Base-by-base conservation (phyloP, 2,888 invertebrate species). In the Drosophila tanythrix region DNA sequence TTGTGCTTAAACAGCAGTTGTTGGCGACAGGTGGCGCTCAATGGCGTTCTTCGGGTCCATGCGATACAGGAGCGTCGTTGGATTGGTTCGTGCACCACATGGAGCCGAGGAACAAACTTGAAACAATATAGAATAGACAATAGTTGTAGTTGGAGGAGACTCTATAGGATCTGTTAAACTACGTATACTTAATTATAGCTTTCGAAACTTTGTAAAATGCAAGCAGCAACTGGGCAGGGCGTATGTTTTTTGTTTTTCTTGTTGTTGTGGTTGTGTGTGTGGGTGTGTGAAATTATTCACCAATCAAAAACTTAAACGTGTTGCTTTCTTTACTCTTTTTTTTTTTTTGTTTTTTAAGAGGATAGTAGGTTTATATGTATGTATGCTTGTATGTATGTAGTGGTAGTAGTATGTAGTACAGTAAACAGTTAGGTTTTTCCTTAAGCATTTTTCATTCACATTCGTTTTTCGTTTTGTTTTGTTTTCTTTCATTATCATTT, bases 381-480 rank as follows among this genome's bases (percentile, higher is more conserved):
- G 66, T 70, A 60, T 70, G 64, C 53, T 58, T 76, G 70, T 74
- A 68, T 65, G 74, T 69, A 70, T 78, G 79, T 70, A 66, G 25
- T 68, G 75, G 74, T 78, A 84, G 75, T 83, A 83, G 83, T 83
- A 81, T 83, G 83, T 81, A 83, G 83, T 83, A 86, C 83, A 83
- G 81, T 83, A 83, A 86, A 86, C 86, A 83, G 87, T 84, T 84
- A 77, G 75, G 70, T 56, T 64, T 82, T 70, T 48, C 62, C 81
- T 69, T 75, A 80, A 79, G 81, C 79, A 73, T 81, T 71, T 72
- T 65, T 60, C 46, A 55, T 70, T 72, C 60, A 60, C 61, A 48
- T 67, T 50, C 74, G 61, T 64, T 50, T 27, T 46, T 59, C 33
- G 21, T 31, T 69, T 70, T 38, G 29, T 64, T 78, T 66, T 53